A percentile compares a stretch with the other conserved stretches of the same genome.
These are phyloP conservation scores for Antigone vipio DNA, from an alignment of 2,113 vertebrate genomes.

Conservation along the genomic window DNA sequence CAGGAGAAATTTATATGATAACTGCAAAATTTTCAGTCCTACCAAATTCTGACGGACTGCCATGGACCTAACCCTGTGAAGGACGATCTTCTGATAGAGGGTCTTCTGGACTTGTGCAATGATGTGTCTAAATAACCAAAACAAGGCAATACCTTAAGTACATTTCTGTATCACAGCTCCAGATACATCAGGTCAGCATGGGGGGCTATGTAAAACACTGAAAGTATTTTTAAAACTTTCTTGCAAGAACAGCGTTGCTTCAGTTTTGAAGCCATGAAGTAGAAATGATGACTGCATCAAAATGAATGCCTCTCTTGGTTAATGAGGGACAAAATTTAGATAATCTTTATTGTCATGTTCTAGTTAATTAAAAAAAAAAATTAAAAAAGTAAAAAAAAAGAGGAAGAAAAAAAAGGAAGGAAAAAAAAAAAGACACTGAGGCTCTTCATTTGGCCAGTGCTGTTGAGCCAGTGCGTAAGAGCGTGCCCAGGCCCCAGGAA, in stretches of 20 bases:
- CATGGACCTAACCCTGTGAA: not conserved
- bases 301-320: not conserved
- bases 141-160: not conserved
- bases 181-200: not conserved
- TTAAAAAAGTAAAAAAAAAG: not conserved
- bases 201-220: not conserved
- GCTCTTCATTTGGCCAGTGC: not conserved
- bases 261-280: not conserved
- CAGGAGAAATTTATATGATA: not conserved
- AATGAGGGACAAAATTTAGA: not conserved
- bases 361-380: not conserved
- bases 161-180: not conserved
- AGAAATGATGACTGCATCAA: not conserved
- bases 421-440: not conserved
- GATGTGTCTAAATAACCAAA: not conserved
- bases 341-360: not conserved
- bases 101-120: not conserved
- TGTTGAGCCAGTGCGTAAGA: not conserved
- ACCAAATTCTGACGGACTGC: not conserved
- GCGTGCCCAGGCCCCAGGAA: not conserved
- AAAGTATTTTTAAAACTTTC: not conserved
- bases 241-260: not conserved
- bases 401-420: no score
- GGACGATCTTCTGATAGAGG: not conserved
- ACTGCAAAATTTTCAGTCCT: not conserved